phyloP scores from a whole-genome alignment of 1,140 invertebrate genomes.

The Manduca sexta region DNA sequence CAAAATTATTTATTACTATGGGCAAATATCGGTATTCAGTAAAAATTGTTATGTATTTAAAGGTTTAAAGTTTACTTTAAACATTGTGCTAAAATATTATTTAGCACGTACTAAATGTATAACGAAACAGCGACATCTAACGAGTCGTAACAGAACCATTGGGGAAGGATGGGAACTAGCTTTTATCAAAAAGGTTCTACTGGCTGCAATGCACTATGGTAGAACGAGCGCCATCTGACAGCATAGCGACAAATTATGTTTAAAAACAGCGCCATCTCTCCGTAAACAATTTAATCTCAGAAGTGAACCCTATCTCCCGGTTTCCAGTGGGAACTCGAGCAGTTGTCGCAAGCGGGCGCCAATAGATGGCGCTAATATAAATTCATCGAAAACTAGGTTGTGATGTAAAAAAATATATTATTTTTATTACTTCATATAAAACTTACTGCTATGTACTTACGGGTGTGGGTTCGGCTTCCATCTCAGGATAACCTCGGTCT shows the following conservation, averaged over 20 bases:
- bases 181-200: no score
- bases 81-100: not conserved
- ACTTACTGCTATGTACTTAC: constrained; percentile 38
- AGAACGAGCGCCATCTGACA: constrained; percentile 17
- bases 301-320: no score
- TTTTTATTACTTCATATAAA: not conserved
- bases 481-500: constrained; percentile 27
- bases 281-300: no score
- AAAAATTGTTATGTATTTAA: no score
- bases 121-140: not conserved
- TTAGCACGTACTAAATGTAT: not conserved
- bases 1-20: not conserved
- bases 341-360: constrained; percentile 2
- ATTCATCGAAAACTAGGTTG: constrained; percentile 14
- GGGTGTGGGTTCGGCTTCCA: constrained; percentile 45
- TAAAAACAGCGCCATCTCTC: constrained; percentile 10
- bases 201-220: no score
- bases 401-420: constrained; percentile 16
- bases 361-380: constrained; percentile 23
- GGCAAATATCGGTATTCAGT: no score
- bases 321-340: not conserved
- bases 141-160: not conserved
- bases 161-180: not conserved
- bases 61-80: not conserved
- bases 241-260: not conserved